Percentiles rank a stretch among this genome's conserved stretches.
These are phyloP conservation scores for Zenarchopterus dispar DNA, from an alignment of 2,797 vertebrate genomes.

Conservation along the genomic window DNA sequence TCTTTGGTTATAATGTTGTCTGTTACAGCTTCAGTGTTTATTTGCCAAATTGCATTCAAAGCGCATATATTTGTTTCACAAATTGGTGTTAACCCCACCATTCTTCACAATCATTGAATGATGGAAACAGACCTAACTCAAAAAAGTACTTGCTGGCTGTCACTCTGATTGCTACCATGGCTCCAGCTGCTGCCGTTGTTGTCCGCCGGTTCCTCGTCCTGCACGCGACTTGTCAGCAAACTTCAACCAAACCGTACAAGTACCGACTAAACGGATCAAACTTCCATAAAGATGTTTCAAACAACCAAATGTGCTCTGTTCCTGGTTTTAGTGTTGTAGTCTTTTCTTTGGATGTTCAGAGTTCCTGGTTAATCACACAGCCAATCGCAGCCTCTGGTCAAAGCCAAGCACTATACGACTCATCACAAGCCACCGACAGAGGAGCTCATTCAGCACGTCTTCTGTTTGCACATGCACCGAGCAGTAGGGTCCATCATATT, in stretches of 20 bases:
- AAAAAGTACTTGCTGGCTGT: slow-evolving; percentile 24
- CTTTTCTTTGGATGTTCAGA: slow-evolving; percentile 59
- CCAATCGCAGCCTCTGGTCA: slow-evolving; percentile 71
- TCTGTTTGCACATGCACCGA: slow-evolving; percentile 64
- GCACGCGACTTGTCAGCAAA: background rate
- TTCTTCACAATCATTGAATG: background rate
- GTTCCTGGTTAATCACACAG: slow-evolving; percentile 57
- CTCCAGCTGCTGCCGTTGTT: slow-evolving; percentile 55
- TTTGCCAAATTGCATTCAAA: slow-evolving; percentile 22
- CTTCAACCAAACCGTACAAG: too few relatives aligned
- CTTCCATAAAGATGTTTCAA: slow-evolving; percentile 51
- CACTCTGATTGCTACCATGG: slow-evolving; percentile 45
- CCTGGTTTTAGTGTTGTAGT: slow-evolving; percentile 54
- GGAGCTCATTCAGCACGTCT: slow-evolving; percentile 55
- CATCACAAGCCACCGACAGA: slow-evolving; percentile 58
- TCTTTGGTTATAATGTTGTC: slow-evolving; percentile 25
- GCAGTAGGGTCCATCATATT: slow-evolving; percentile 59
- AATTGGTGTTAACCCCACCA: background rate
- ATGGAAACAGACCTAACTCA: slow-evolving; percentile 19
- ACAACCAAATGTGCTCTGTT: slow-evolving; percentile 49
- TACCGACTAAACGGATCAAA: slow-evolving; percentile 38
- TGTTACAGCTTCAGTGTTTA: slow-evolving; percentile 16
- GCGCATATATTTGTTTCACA: slow-evolving; percentile 10
- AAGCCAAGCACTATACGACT: slow-evolving; percentile 69
- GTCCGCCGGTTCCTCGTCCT: slow-evolving; percentile 41